These are phyloP conservation scores for Nibea coibor DNA, from an alignment of 2,113 vertebrate species.

Conservation along the genomic window DNA sequence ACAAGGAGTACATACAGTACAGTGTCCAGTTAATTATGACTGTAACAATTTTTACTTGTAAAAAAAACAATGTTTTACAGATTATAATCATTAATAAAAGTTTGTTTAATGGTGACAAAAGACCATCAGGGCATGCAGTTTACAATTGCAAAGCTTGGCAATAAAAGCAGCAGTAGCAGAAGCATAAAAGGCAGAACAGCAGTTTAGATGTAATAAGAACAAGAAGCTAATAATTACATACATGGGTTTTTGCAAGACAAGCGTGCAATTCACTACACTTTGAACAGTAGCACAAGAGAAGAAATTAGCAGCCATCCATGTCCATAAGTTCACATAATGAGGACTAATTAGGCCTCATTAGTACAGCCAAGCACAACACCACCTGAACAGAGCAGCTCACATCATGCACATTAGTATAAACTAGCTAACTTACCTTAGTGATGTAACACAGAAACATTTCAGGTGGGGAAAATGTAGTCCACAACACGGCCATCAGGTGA, in stretches of 20 bases:
- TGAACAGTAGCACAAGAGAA: not conserved
- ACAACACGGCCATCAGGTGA: not conserved
- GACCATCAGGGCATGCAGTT: not conserved
- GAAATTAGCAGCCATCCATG: not conserved
- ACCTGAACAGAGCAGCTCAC: not conserved
- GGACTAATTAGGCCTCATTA: slow-evolving; percentile 2
- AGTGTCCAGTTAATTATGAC: not conserved
- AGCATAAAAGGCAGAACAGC: too few species aligned
- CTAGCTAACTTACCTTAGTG: not conserved
- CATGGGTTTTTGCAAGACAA: not conserved
- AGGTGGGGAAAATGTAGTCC: not conserved
- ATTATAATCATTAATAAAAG: not conserved
- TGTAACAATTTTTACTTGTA: not conserved
- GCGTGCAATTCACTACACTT: too few species aligned
- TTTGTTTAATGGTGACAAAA: not conserved
- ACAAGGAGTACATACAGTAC: not conserved
- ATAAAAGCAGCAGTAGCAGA: too few species aligned
- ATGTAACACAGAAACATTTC: not conserved
- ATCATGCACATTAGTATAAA: not conserved
- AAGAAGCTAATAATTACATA: not conserved
- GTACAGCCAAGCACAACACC: not conserved
- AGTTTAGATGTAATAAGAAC: too few species aligned
- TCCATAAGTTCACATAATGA: not conserved
- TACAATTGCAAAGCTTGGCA: too few species aligned
- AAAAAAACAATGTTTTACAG: not conserved